These are phyloP conservation scores for Hemiscyllium ocellatum DNA, from an alignment of 2,113 vertebrate genomes.

Conservation along the genomic window DNA sequence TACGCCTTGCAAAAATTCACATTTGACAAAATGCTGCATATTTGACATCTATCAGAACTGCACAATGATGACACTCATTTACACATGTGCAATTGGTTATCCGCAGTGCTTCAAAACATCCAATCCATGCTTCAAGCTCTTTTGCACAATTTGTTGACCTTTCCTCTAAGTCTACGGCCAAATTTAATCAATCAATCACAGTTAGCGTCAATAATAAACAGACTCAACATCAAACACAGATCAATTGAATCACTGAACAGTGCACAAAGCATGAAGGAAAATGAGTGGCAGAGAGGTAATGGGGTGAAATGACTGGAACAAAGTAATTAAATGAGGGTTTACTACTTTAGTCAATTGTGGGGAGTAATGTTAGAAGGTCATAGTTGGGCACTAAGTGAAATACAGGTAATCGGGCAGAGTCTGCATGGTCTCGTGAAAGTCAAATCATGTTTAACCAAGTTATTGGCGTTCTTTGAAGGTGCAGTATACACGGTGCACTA, in stretches of 20 bases:
- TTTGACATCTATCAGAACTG: neutral
- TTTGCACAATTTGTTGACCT: neutral
- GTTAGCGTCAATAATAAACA: neutral
- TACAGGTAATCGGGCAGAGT: too few species aligned
- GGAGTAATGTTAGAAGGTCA: too few species aligned
- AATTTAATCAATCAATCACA: neutral
- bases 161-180: neutral
- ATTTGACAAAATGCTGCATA: neutral
- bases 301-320: too few species aligned
- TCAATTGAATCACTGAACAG: neutral
- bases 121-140: neutral
- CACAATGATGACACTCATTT: too few species aligned
- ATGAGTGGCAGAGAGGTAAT: neutral
- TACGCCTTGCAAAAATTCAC: neutral
- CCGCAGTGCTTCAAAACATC: neutral
- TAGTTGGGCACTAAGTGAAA: too few species aligned
- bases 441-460: too few species aligned
- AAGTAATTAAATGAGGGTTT: neutral
- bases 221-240: neutral
- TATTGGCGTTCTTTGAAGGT: too few species aligned
- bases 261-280: neutral
- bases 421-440: too few species aligned
- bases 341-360: neutral
- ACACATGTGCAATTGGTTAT: too few species aligned
- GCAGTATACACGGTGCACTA: too few species aligned